Percentiles rank a stretch among this genome's conserved stretches.
phyloP scores from a whole-genome alignment of 2,888 invertebrate genomes.

The Linhomoeus sp. region DNA sequence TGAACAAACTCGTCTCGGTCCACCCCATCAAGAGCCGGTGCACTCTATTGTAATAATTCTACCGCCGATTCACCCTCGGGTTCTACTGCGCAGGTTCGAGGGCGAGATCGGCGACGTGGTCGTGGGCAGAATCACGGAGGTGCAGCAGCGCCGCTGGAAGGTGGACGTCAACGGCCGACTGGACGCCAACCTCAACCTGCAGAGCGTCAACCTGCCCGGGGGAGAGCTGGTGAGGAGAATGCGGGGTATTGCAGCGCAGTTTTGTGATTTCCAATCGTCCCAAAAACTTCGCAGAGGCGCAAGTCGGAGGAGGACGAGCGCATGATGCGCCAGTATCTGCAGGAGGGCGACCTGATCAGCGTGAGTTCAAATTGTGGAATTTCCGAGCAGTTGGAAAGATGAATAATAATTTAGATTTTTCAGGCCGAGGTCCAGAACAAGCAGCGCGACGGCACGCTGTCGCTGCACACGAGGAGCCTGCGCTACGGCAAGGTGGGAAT shows the following conservation, averaged over 20 bases:
- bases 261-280: neutral
- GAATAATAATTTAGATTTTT: neutral
- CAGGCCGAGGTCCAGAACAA: constrained; percentile 72
- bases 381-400: too few species aligned
- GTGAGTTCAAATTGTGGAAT: constrained; percentile 29
- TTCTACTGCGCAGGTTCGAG: constrained; percentile 31
- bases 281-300: constrained; percentile 43
- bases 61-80: neutral
- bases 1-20: constrained; percentile 80
- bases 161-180: constrained; percentile 47
- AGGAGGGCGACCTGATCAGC: constrained; percentile 86
- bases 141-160: constrained; percentile 43
- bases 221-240: constrained; percentile 48
- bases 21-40: constrained; percentile 68
- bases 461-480: constrained; percentile 78
- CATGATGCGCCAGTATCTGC: constrained; percentile 80
- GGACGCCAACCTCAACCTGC: constrained; percentile 63
- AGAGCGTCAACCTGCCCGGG: constrained; percentile 90
- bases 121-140: constrained; percentile 76
- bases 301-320: constrained; percentile 88
- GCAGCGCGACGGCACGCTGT: constrained; percentile 69
- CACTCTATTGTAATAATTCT: neutral
- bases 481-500: constrained; percentile 85
- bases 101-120: constrained; percentile 87
- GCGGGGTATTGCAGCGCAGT: neutral